Evolutionary conservation across 2,888 invertebrate genomes (phyloP), one percentile per base, ranked within the genome.

Genomic region (Osmoderma eremita): DNA sequence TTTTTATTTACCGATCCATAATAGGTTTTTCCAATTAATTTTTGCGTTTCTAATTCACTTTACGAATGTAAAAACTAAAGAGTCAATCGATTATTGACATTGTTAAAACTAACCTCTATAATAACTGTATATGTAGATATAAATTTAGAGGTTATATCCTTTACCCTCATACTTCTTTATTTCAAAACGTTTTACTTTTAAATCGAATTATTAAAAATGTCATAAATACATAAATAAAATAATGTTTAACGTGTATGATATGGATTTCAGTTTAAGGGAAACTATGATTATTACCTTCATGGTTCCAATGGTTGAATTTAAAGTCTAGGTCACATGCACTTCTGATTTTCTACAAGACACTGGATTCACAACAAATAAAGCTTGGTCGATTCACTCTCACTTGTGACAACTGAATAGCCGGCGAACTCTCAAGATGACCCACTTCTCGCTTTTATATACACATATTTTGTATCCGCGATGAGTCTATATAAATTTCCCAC

Each of bases 301-400:
- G 68, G 49, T 73, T 49, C 38, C 42, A 42, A n/a, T n/a, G n/a
- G n/a, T 24, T 13, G 45, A 42, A 24, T 67, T 72, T 73, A 75
- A 75, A 72, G 75, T 76, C 75, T 74, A 76, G 74, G 75, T 75
- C 67, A 74, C 74, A 73, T 67, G 71, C 71, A 74, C 72, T 71
- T 69, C 69, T 69, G 71, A 68, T 71, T 73, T 71, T 71, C 67
- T 66, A 71, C 45, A 70, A 72, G 71, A 70, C 71, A 73, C 73
- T 68, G 70, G 67, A 69, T 68, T 66, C 71, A 70, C 65, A n/a
- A n/a, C n/a, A 65, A 67, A 69, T 69, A 72, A 65, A 66, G 65
- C 68, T 67, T 51, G 20, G 68, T 71, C 74, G 75, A 76, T 78
- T 79, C 77, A 79, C 79, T 79, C 79, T 79, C 79, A 79, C 78